Base-by-base conservation (phyloP, 2,797 vertebrate species). In the Dermochelys coriacea region DNA sequence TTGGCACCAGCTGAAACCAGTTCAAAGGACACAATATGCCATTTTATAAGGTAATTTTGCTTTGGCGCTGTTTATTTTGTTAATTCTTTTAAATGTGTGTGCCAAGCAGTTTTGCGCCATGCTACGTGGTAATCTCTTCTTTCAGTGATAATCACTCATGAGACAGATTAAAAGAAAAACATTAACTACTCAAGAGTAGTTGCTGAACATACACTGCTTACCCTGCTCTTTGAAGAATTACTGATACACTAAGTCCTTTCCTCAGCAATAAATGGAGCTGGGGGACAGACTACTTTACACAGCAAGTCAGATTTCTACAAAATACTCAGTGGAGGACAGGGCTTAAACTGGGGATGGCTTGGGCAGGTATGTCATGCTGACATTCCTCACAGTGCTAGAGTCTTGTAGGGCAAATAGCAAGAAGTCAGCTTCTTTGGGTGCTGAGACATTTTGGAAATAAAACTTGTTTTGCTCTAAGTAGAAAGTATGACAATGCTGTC, bases 41-140 rank as follows among this genome's bases (percentile, higher is more conserved):
- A 12, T 96, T 95, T 93, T 95, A 95, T 88, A 93, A 94, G 78
- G 34, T 82, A 93, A 94, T 97, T 95, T 94, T 25, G 29, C 29
- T 80, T 95, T 87, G 41, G 61, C 93, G 50, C 45, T 94, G 34
- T 96, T 97, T 88, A 55, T 96, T 93, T 96, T 97, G 86, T 91
- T 98, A 96, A 94, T 94, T 92, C 89, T 86, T 95, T 96, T 94
- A 94, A 95, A 95, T 57, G 86, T 68, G 59, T 91, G 90, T 94
- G 85, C 83, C 57, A 96, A 97, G 89, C 83, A 54, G 55, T 82
- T 97, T 96, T 80, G 91, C 94, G 88, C 88, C 91, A 54, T 90
- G 59, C 23, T 89, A 88, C 87, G 37, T 85, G 55, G 59, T 91
- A 95, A 92, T 95, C 90, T 95, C 87, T 94, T 94, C 34, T 85